Percentiles rank a stretch among this genome's conserved stretches.
Conservation (phyloP, 2,113 vertebrate genomes). For the Ptyas mucosa region DNA sequence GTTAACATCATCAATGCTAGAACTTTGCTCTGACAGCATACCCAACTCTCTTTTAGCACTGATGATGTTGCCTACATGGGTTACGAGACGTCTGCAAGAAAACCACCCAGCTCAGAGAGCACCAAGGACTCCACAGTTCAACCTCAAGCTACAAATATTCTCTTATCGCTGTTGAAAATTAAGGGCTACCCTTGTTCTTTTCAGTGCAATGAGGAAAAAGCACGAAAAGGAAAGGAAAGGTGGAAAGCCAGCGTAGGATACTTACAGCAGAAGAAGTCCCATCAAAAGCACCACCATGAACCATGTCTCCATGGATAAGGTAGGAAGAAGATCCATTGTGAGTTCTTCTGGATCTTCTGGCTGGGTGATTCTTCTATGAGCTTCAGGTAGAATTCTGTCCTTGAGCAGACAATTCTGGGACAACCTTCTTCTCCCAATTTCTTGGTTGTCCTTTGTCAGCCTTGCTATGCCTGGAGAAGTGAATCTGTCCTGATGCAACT, state of each 20-base stretch:
- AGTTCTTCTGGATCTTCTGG: not conserved
- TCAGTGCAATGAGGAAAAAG: not conserved
- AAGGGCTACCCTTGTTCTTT: not conserved
- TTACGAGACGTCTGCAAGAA: not conserved
- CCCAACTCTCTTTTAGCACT: not conserved
- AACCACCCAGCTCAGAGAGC: not conserved
- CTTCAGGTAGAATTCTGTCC: too few species aligned
- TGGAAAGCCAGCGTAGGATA: slow-evolving; percentile 20
- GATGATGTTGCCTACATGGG: not conserved
- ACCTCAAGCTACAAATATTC: not conserved
- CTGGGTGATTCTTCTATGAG: not conserved
- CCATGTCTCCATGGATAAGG: slow-evolving; percentile 50
- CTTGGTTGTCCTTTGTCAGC: not conserved
- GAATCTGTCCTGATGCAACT: not conserved
- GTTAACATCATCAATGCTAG: not conserved
- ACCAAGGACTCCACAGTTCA: not conserved
- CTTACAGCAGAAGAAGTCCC: slow-evolving; percentile 12
- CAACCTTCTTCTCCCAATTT: accelerated
- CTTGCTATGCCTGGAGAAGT: not conserved
- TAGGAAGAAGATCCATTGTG: slow-evolving; percentile 51
- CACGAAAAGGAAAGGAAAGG: not conserved
- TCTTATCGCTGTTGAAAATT: not conserved
- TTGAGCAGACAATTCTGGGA: not conserved
- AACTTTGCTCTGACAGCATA: not conserved
- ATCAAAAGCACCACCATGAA: not conserved